Percentiles rank a stretch among this genome's conserved stretches.
Evolutionary conservation across 2,113 vertebrate genomes (phyloP).

Genomic region (Zapornia atra): DNA sequence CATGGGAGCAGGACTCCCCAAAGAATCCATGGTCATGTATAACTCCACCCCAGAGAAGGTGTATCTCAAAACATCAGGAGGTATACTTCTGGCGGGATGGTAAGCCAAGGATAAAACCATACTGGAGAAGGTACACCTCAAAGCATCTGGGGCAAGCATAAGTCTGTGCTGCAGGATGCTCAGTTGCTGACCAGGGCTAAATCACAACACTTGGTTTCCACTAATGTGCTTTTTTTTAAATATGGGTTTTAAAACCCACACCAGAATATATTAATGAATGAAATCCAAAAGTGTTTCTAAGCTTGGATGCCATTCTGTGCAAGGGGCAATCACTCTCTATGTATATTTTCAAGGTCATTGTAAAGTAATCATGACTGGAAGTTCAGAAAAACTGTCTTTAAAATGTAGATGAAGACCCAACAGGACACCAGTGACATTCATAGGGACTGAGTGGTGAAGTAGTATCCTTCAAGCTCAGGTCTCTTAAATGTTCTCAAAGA

Average conservation of each 20-base stretch:
- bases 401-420: neutral
- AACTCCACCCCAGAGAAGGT: too few species aligned
- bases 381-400: conserved; percentile 2
- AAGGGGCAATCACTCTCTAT: neutral
- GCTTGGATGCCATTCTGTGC: neutral
- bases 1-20: too few species aligned
- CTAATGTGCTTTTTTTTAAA: neutral
- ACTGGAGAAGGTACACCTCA: too few species aligned
- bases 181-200: too few species aligned
- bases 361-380: neutral
- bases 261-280: neutral
- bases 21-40: too few species aligned
- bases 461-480: conserved; percentile 29
- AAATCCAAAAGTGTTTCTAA: neutral
- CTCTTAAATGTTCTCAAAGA: conserved; percentile 7
- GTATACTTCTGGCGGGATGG: too few species aligned
- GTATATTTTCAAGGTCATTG: neutral
- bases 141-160: too few species aligned
- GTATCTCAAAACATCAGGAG: too few species aligned
- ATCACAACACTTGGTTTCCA: neutral
- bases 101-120: too few species aligned
- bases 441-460: neutral
- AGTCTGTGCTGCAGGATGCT: too few species aligned
- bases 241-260: neutral
- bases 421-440: neutral